Base-by-base conservation (phyloP, 2,113 vertebrate species). In the Pachyramphus minor region DNA sequence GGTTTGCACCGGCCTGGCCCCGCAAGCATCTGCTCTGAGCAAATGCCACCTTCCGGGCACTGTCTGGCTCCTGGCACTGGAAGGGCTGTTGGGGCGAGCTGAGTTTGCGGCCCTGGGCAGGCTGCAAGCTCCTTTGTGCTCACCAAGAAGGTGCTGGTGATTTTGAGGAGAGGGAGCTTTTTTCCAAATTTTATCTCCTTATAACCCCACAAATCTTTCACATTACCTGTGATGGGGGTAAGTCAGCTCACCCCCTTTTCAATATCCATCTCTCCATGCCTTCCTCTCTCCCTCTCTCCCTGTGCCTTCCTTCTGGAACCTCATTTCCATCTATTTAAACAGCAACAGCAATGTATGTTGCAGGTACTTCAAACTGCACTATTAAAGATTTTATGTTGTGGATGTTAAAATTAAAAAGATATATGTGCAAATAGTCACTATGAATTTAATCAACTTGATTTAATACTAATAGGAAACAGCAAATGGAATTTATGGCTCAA, bases 401-500 rank as follows among this genome's bases (percentile, higher is more conserved):
- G 97, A 98, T 97, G 94, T 98, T 98, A 98, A 98, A 98, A 98
- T 98, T 98, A 98, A 98, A 98, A 98, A 98, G 98, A 98, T 98
- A 97, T 98, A 98, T 98, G 98, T 98, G 97, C 97, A 97, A 98
- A 98, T 97, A 98, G 98, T 98, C 97, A 97, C 97, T 97, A 97
- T 90, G 87, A 98, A 98, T 98, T 98, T 98, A 98, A 98, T 98
- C 98, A 98, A 98, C 97, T 98, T 98, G 98, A 98, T 98, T 98
- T 98, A 98, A 98, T 98, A 98, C 97, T 98, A 98, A 98, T 98
- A 98, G 97, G 98, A 97, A 98, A 95, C 95, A 97, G 97, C 97
- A 98, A 98, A 98, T 98, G 97, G 97, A 98, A 98, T 98, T 98
- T 98, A 98, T 98, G 98, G 97, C 97, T 97, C 96, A 94, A 98